Percentiles rank a stretch among this genome's conserved stretches.
These are phyloP conservation scores for Lophius americanus DNA, from an alignment of 2,797 vertebrate genomes.

Conservation along the genomic window DNA sequence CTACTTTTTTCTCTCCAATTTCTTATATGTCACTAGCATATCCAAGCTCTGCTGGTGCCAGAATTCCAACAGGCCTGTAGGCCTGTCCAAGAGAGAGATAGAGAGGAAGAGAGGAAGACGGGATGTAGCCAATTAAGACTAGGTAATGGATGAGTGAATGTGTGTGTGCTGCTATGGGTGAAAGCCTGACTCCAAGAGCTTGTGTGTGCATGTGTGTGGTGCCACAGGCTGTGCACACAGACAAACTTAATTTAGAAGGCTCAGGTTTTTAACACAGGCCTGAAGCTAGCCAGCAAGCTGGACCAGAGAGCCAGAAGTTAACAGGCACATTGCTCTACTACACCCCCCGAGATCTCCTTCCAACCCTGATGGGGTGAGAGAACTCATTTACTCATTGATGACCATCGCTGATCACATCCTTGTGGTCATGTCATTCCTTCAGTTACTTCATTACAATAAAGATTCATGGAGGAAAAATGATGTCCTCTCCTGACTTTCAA, in stretches of 20 bases:
- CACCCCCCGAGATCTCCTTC: conserved; percentile 65
- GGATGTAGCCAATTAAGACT: conserved; percentile 80
- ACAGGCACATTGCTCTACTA: conserved; percentile 66
- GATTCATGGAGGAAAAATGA: conserved; percentile 67
- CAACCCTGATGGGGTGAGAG: conserved; percentile 55
- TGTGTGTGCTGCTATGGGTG: conserved; percentile 9
- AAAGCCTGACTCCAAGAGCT: too few species aligned
- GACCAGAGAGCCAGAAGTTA: conserved; percentile 74
- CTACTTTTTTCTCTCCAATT: conserved; percentile 67
- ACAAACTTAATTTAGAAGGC: conserved; percentile 81
- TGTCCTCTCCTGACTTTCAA: conserved; percentile 53
- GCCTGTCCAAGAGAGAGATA: conserved; percentile 68
- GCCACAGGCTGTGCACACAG: conserved; percentile 78
- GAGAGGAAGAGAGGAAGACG: conserved; percentile 56
- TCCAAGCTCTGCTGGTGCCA: conserved; percentile 65
- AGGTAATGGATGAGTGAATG: conserved; percentile 76
- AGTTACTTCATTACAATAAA: conserved; percentile 75
- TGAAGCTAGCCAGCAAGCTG: conserved; percentile 70
- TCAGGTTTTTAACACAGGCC: conserved; percentile 76
- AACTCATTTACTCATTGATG: conserved; percentile 81
- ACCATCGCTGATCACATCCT: conserved; percentile 75
- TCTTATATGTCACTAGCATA: conserved; percentile 64
- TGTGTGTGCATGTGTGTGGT: conserved; percentile 40
- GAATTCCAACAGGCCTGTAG: conserved; percentile 66
- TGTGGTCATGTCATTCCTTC: conserved; percentile 71